Conservation (phyloP, 2,797 vertebrate genomes). For the Coluber constrictor region DNA sequence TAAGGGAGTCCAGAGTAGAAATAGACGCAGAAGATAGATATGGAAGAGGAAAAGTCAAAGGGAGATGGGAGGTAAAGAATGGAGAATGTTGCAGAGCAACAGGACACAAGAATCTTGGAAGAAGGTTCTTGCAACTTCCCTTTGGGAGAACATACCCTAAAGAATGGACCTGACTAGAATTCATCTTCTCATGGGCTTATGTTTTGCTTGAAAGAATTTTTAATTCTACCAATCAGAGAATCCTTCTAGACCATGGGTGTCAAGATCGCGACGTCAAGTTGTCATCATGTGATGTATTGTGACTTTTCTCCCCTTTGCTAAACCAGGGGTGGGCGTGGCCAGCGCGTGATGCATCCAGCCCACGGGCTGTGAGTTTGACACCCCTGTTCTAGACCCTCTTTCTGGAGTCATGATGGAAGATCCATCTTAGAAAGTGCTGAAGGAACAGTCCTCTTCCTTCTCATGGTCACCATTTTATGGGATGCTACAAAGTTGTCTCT, state of each 20-base stretch:
- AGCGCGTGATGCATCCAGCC: too few relatives aligned
- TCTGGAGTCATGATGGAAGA: background rate
- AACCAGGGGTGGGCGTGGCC: too few relatives aligned
- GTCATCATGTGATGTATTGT: too few relatives aligned
- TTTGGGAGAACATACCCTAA: background rate
- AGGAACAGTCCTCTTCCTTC: background rate
- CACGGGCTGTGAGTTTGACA: rapidly evolving
- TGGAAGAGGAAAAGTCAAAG: background rate
- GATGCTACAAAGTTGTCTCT: background rate
- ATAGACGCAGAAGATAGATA: background rate
- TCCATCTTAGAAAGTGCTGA: background rate
- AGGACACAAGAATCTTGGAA: background rate
- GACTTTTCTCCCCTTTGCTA: too few relatives aligned
- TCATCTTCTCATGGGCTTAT: background rate
- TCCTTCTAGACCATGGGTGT: background rate
- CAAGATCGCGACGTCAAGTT: rapidly evolving
- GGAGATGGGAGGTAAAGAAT: background rate
- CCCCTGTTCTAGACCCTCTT: background rate
- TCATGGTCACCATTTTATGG: background rate
- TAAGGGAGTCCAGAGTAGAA: background rate
- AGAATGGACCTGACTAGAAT: background rate
- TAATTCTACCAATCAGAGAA: background rate
- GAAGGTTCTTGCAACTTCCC: background rate
- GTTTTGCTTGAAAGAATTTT: background rate
- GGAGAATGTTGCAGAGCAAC: background rate